phyloP scores from a whole-genome alignment of 2,888 invertebrate genomes.

The Caradrina clavipalpis region DNA sequence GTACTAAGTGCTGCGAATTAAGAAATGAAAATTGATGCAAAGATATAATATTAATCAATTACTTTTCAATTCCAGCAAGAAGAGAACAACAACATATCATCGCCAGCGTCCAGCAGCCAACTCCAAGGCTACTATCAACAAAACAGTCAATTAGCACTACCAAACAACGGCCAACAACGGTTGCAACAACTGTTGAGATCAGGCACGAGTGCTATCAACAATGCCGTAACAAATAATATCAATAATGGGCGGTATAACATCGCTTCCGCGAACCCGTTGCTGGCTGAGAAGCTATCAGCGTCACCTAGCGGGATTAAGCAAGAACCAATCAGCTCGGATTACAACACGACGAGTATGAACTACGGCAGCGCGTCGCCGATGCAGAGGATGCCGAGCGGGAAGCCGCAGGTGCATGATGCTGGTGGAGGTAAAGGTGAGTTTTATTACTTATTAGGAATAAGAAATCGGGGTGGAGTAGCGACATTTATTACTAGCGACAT shows the following conservation, averaged over 20 bases:
- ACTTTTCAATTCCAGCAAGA: constrained; percentile 87
- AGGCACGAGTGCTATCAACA: constrained; percentile 88
- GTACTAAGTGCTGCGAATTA: too few relatives aligned
- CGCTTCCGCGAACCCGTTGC: constrained; percentile 96
- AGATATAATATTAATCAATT: neutral
- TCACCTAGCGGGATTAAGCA: constrained; percentile 92
- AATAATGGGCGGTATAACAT: constrained; percentile 94
- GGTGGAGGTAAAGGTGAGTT: constrained; percentile 91
- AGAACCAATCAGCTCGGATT: constrained; percentile 88
- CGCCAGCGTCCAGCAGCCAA: constrained; percentile 85
- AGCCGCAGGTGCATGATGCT: constrained; percentile 89
- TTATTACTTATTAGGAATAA: constrained; percentile 64
- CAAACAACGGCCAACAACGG: constrained; percentile 86
- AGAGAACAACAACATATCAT: constrained; percentile 89
- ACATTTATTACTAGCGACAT: constrained; percentile 18
- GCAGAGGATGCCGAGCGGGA: constrained; percentile 89
- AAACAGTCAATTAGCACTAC: constrained; percentile 79
- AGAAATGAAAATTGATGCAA: too few relatives aligned
- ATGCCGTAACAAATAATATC: constrained; percentile 85
- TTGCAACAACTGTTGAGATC: constrained; percentile 86
- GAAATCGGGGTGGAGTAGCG: constrained; percentile 10
- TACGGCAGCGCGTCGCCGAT: constrained; percentile 88
- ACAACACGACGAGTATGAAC: constrained; percentile 88
- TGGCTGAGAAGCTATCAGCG: constrained; percentile 96
- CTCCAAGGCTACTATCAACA: constrained; percentile 87